Conservation (phyloP, 2,888 invertebrate species). For the Agrotis clavis region DNA sequence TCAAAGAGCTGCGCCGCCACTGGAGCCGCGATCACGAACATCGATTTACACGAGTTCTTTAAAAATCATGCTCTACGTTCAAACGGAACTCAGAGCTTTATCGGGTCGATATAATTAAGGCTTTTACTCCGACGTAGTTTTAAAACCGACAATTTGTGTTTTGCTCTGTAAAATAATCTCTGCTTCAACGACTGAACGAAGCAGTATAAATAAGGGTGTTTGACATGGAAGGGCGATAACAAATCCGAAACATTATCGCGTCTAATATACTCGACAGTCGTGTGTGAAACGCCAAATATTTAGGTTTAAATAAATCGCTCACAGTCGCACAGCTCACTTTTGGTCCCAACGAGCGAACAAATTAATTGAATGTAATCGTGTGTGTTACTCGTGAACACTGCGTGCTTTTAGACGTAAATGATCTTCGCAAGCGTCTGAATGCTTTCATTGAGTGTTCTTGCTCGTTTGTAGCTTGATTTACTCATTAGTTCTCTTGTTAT, state of each 20-base stretch:
- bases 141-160: conserved; percentile 25
- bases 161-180: conserved; percentile 8
- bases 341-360: conserved; percentile 66
- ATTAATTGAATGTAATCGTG: conserved; percentile 69
- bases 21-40: conserved; percentile 51
- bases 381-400: conserved; percentile 54
- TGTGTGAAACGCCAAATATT: conserved; percentile 60
- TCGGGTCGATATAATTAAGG: conserved; percentile 22
- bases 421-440: conserved; percentile 48
- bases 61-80: conserved; percentile 41
- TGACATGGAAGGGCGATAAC: conserved; percentile 48
- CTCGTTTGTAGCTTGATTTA: conserved; percentile 43
- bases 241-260: conserved; percentile 66
- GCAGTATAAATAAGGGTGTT: conserved; percentile 37
- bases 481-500: conserved; percentile 43
- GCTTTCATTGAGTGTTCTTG: conserved; percentile 41
- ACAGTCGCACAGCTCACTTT: conserved; percentile 64
- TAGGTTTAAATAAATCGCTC: conserved; percentile 69
- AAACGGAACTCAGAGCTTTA: conserved; percentile 33
- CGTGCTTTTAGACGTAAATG: conserved; percentile 51
- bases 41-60: conserved; percentile 52
- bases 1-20: conserved; percentile 69
- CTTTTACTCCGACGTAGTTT: conserved; percentile 24
- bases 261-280: conserved; percentile 56
- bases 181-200: conserved; percentile 3